Evolutionary conservation across 2,888 invertebrate species (phyloP).

Genomic region (Eubasilissa splendida): DNA sequence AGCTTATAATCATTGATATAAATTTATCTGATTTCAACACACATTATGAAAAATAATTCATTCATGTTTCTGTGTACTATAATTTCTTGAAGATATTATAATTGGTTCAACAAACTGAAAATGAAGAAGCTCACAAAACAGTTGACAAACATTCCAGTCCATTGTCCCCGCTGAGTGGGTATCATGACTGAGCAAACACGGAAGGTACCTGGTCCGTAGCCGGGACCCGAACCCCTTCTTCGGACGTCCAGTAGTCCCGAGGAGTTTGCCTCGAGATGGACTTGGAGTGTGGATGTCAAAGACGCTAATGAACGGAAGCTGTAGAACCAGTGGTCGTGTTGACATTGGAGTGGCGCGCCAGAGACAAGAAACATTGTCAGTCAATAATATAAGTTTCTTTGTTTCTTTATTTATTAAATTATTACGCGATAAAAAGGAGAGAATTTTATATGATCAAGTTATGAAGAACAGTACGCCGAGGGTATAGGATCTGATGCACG

Average conservation of each 20-base stretch:
- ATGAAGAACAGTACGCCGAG: no score
- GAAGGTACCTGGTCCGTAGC: slow-evolving; percentile 17
- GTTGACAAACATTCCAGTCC: slow-evolving; percentile 40
- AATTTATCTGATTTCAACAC: no score
- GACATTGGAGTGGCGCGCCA: slow-evolving; percentile 44
- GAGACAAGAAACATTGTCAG: background rate
- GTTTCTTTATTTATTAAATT: no score
- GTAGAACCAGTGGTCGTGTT: slow-evolving; percentile 50
- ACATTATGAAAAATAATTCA: no score
- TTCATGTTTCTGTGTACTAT: no score
- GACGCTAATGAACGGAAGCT: slow-evolving; percentile 59
- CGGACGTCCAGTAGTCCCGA: slow-evolving; percentile 20
- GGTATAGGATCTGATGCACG: no score
- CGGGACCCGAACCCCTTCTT: slow-evolving; percentile 5
- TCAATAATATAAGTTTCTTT: no score
- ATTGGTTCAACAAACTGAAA: slow-evolving; percentile 36
- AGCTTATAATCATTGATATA: no score
- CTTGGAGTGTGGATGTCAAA: slow-evolving; percentile 54
- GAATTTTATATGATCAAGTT: no score
- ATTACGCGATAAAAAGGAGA: no score
- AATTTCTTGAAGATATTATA: background rate
- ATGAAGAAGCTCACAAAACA: slow-evolving; percentile 37
- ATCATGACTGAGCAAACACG: slow-evolving; percentile 51
- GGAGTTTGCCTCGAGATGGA: slow-evolving; percentile 36
- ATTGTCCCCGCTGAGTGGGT: slow-evolving; percentile 48